Conservation (phyloP, 1,140 invertebrate species). For the Apis florea region DNA sequence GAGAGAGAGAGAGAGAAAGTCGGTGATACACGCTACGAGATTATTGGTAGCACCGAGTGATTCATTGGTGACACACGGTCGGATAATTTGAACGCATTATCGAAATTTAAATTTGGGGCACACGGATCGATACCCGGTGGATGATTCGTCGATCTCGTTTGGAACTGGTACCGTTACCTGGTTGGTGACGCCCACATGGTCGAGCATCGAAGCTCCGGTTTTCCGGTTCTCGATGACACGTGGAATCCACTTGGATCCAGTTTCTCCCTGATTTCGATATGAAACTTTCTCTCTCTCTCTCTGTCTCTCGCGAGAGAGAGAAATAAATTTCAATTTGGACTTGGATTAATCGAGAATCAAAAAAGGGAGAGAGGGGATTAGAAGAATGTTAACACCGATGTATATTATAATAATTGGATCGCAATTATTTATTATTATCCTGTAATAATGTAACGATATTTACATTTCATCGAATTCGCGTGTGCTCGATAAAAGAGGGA, state of each 20-base stretch:
- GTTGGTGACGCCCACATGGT: slow-evolving; percentile 51
- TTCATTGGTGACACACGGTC: slow-evolving; percentile 31
- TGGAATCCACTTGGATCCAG: background rate
- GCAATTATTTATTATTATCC: no score
- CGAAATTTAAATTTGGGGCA: background rate
- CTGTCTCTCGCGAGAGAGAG: no score
- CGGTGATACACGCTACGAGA: no score
- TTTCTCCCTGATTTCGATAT: background rate
- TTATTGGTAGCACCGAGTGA: slow-evolving; percentile 15
- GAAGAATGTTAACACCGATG: no score
- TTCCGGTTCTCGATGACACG: slow-evolving; percentile 33
- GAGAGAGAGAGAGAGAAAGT: no score
- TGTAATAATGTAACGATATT: no score
- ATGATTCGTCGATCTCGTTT: slow-evolving; percentile 29
- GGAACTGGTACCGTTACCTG: slow-evolving; percentile 41
- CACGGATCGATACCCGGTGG: slow-evolving; percentile 12
- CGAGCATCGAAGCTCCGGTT: slow-evolving; percentile 29
- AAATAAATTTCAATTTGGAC: no score
- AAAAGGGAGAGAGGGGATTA: no score
- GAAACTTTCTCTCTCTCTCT: no score
- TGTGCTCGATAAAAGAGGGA: background rate
- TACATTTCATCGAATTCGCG: no score
- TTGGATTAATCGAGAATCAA: no score
- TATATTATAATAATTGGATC: no score
- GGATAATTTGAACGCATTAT: slow-evolving; percentile 13